Evolutionary conservation across 2,888 invertebrate species (phyloP).

Genomic region (Cryptus viduatorius): DNA sequence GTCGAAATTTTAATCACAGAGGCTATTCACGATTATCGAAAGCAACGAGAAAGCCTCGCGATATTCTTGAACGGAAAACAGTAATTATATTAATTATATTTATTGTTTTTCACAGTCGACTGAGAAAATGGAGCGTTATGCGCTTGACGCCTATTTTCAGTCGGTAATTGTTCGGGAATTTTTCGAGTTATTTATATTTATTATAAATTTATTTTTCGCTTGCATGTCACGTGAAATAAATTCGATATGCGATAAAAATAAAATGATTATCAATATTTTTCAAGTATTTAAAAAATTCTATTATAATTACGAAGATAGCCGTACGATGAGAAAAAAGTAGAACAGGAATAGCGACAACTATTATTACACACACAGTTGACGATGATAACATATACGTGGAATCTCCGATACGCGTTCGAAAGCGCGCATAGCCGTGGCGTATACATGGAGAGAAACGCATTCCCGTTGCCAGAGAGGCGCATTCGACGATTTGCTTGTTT

Average conservation of each 20-base stretch:
- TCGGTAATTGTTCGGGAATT: too few species aligned
- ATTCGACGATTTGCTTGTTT: conserved; percentile 50
- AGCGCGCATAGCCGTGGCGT: not conserved
- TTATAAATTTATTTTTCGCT: too few species aligned
- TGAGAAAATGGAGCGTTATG: too few species aligned
- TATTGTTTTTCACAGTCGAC: too few species aligned
- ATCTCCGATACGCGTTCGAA: conserved; percentile 14
- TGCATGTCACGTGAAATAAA: too few species aligned
- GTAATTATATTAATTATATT: too few species aligned
- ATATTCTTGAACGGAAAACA: not conserved
- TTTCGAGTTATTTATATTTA: too few species aligned
- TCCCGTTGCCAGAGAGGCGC: not conserved
- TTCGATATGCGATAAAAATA: too few species aligned
- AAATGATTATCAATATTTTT: too few species aligned
- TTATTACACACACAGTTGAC: conserved; percentile 31
- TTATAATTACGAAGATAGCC: not conserved
- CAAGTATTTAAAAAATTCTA: not conserved
- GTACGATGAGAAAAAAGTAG: not conserved
- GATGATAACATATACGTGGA: conserved; percentile 30
- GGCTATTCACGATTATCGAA: not conserved
- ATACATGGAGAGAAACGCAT: not conserved
- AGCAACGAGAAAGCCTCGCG: not conserved
- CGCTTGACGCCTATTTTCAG: too few species aligned
- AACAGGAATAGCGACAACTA: conserved; percentile 10
- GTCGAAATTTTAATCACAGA: not conserved